Conservation (phyloP, 2,888 invertebrate genomes). For the Danaus chrysippus region DNA sequence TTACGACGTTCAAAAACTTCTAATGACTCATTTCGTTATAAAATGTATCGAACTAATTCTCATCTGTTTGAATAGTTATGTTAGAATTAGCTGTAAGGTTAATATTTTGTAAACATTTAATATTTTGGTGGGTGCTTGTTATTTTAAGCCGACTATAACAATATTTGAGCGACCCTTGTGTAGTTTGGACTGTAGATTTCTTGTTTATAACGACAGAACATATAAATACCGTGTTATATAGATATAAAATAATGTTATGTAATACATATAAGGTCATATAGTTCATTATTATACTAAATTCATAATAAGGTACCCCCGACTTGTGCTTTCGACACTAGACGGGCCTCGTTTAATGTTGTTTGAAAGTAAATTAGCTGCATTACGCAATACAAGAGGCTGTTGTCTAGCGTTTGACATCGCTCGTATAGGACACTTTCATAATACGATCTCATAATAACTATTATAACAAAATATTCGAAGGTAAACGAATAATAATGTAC, state of each 20-base stretch:
- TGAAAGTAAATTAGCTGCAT: slow-evolving; percentile 34
- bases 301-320: slow-evolving; percentile 23
- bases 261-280: neutral
- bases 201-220: too few relatives aligned
- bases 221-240: too few relatives aligned
- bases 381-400: slow-evolving; percentile 30
- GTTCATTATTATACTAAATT: slow-evolving; percentile 14
- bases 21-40: too few relatives aligned
- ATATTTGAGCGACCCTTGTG: too few relatives aligned
- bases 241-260: neutral
- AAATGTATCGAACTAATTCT: too few relatives aligned
- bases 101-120: too few relatives aligned
- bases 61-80: too few relatives aligned
- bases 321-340: slow-evolving; percentile 26
- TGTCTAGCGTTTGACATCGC: slow-evolving; percentile 32
- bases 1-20: too few relatives aligned
- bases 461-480: slow-evolving; percentile 13
- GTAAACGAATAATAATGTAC: slow-evolving; percentile 21
- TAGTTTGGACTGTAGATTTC: too few relatives aligned
- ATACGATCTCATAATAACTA: slow-evolving; percentile 14
- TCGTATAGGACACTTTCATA: slow-evolving; percentile 32
- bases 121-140: too few relatives aligned
- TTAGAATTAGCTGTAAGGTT: too few relatives aligned
- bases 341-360: slow-evolving; percentile 30
- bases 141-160: too few relatives aligned